A percentile compares a stretch with the other conserved stretches of the same genome.
These are phyloP conservation scores for Phylloscopus trochiloides DNA, from an alignment of 2,113 vertebrate species.

Conservation along the genomic window DNA sequence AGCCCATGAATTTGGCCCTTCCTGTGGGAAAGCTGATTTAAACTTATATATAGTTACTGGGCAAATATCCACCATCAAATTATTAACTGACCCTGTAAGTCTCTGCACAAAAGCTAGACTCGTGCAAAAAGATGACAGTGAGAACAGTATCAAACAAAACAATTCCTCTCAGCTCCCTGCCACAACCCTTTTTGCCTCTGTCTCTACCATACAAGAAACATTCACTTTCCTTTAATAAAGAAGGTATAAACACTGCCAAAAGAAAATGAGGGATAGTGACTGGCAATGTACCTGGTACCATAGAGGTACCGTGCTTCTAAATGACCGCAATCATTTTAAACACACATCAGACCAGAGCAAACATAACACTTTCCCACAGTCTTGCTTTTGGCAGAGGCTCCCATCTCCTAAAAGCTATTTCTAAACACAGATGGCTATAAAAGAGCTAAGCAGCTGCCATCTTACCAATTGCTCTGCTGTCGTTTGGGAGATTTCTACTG, in stretches of 20 bases:
- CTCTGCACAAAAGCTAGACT: background rate
- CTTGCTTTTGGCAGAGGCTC: background rate
- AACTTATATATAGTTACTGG: background rate
- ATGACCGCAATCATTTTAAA: background rate
- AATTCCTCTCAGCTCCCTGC: background rate
- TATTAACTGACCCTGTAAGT: background rate
- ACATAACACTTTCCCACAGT: background rate
- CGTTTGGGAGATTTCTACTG: constrained; percentile 17
- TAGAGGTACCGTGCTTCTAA: background rate
- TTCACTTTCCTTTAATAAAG: background rate
- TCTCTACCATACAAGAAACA: background rate
- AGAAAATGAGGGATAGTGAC: background rate
- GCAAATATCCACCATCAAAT: background rate
- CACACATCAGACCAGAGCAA: background rate
- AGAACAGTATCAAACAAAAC: background rate
- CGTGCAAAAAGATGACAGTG: background rate
- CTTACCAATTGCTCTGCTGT: constrained; percentile 41
- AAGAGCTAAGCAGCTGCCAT: constrained; percentile 55
- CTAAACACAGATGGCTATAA: constrained; percentile 50
- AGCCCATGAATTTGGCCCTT: background rate
- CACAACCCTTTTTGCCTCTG: background rate
- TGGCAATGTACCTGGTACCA: background rate
- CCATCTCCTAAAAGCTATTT: constrained; percentile 33
- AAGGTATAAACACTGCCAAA: background rate
- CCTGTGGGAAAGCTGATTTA: background rate